Evolutionary conservation across 2,797 vertebrate genomes (phyloP).

Genomic region (Myiotriccus ornatus): DNA sequence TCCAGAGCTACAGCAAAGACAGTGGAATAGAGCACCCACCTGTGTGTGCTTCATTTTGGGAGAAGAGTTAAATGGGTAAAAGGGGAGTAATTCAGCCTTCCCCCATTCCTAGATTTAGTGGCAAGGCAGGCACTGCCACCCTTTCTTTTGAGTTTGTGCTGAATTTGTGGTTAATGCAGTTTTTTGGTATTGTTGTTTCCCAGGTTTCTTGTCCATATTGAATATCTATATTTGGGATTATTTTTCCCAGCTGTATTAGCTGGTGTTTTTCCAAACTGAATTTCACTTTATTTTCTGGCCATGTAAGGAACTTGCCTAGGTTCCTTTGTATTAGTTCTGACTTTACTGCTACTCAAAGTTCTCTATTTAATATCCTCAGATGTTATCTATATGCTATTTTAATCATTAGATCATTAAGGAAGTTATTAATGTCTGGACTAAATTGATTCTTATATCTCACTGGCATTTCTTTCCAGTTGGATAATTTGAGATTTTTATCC

Average conservation of each 20-base stretch:
- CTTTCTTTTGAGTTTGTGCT: not conserved
- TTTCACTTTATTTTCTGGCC: conserved; percentile 15
- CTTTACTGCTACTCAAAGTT: not conserved
- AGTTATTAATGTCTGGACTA: conserved; percentile 43
- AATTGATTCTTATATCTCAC: conserved; percentile 15
- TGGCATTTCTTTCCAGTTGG: not conserved
- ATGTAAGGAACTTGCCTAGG: not conserved
- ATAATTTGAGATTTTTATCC: not conserved
- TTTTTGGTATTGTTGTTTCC: not conserved
- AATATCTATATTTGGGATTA: conserved; percentile 14
- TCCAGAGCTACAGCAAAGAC: not conserved
- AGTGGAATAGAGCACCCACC: not conserved
- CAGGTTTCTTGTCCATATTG: conserved; percentile 6
- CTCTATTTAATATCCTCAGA: conserved; percentile 24
- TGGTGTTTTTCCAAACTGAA: conserved; percentile 25
- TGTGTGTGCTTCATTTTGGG: fast-evolving
- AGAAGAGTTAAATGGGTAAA: not conserved
- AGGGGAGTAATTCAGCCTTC: not conserved
- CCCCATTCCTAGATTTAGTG: not conserved
- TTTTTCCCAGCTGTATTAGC: conserved; percentile 13
- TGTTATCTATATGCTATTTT: conserved; percentile 46
- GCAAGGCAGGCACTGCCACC: not conserved
- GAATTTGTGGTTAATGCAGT: not conserved
- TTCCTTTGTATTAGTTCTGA: conserved; percentile 34
- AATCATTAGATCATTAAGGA: conserved; percentile 52